Base-by-base conservation (phyloP, 2,888 invertebrate species). In the Villa cingulata region DNA sequence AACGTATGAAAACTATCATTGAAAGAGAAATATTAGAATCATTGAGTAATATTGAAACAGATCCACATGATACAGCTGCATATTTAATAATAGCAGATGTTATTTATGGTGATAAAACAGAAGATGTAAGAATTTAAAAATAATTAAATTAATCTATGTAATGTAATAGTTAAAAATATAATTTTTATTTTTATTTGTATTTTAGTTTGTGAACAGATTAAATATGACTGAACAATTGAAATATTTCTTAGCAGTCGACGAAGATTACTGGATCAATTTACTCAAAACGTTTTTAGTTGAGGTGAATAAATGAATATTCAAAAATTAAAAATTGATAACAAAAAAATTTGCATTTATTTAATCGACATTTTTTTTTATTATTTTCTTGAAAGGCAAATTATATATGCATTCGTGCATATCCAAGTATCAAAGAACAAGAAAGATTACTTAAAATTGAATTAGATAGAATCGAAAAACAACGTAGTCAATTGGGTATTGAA, bases 11-110 rank as follows among this genome's bases (percentile, higher is more conserved):
- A 17, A 78, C 80, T 39, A 75, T 92, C 10, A 74, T 91, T 37
- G 77, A 79, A 55, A 78, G 83, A 49, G 80, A 80, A 57, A 75
- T 81, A 50, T 66, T 84, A 14, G 83, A 84, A 60, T 74, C 75
- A 50, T 69, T 83, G 36, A 81, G 81, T 49, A 75, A 76, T 61
- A 72, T 90, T 42, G 92, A 88, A 66, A 78, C 77, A 15, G 75
- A 74, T 54, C 88, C 90, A 0, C 86, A 89, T 60, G 80, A 83
- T 54, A 74, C 80, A 0, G 71, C 91, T 43, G 84, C 88, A 0
- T 81, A 80, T 61, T 76, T 81, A 57, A 74, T 86, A 45, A 86
- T 91, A 54, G 85, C 83, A 0, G 88, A 92, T 62, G 81, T 86
- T 60, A 70, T 94, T 27, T 91, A 89, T 65, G 88, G 89, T 15